Base-by-base conservation (phyloP, 2,888 invertebrate genomes). In the Pachliopta kotzebuea region DNA sequence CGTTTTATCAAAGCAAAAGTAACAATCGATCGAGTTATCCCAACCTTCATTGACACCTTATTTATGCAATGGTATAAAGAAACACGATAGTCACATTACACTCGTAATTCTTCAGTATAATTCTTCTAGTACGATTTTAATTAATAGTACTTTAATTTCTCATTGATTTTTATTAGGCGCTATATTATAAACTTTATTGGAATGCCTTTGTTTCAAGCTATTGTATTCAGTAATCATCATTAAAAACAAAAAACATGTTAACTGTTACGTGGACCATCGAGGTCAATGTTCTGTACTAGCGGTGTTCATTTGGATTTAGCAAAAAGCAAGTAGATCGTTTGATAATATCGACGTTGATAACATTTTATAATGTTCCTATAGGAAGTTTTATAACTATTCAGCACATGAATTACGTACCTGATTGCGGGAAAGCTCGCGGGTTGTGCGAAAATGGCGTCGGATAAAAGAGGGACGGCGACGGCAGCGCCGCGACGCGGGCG, bases 81-180 rank as follows among this genome's bases (percentile, higher is more conserved):
- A 91, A 91, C 90, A 92, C 87, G 92, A 90, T 88, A 86, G 85
- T 81, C 88, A 86, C 89, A 90, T 88, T 91, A 89, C 85, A 83
- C 65, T 75, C 81, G 80, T 82, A 85, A 82, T 80, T 79, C 85
- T 84, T 86, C 85, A 84, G 85, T 90, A 90, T 90, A 88, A 89
- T 81, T 85, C 76, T 77, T 76, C 72, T 23, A 24, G 20, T 24
- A 53, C 23, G 37, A 58, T 62, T 62, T 61, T 31, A 54, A 29
- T 20, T 57, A 7, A 31, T 23, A 26, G 20, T 49, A 55, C 24
- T 24, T 54, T 6, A 58, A 61, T 29, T 31, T 54, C 31, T 54
- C 31, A 49, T 29, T 50, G 45, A 54, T 29, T 83, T 78, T 72
- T 68, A 67, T 58, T 74, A 75, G 65, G 72, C 70, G 74, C 66